Percentiles rank a stretch among this genome's conserved stretches.
Evolutionary conservation across 1,140 invertebrate species (phyloP).

Genomic region (Zaprionus ghesquierei): DNA sequence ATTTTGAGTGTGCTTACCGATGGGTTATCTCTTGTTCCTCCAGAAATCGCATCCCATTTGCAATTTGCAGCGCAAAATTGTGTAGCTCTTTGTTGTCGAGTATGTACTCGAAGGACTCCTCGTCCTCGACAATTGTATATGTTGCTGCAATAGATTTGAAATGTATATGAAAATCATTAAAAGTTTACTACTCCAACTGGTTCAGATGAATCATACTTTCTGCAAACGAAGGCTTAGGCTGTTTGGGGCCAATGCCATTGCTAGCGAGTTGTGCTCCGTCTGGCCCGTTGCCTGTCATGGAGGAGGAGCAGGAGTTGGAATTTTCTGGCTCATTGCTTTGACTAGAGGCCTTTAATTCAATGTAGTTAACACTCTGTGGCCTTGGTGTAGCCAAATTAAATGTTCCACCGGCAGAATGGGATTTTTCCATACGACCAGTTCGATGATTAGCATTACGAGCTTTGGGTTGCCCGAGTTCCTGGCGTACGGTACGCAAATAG

Average conservation of each 20-base stretch:
- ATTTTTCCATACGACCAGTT: constrained; percentile 21
- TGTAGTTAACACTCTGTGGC: constrained; percentile 55
- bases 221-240: constrained; percentile 45
- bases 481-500: constrained; percentile 64
- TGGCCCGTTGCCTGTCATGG: background rate
- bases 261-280: background rate
- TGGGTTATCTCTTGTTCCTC: constrained; percentile 87
- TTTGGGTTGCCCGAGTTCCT: constrained; percentile 44
- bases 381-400: background rate
- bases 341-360: constrained; percentile 64
- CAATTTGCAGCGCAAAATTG: constrained; percentile 88
- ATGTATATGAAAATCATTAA: background rate
- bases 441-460: constrained; percentile 53
- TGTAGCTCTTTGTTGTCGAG: constrained; percentile 85
- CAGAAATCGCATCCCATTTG: constrained; percentile 88
- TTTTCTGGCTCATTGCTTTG: constrained; percentile 28
- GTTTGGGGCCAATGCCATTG: constrained; percentile 8
- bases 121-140: constrained; percentile 64
- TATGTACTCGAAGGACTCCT: constrained; percentile 76
- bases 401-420: background rate
- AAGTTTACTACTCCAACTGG: background rate
- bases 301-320: background rate
- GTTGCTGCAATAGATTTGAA: constrained; percentile 48
- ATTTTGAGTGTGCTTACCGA: constrained; percentile 81
- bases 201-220: constrained; percentile 55